Evolutionary conservation across 2,888 invertebrate genomes (phyloP).

Genomic region (Leucophenga maculata): DNA sequence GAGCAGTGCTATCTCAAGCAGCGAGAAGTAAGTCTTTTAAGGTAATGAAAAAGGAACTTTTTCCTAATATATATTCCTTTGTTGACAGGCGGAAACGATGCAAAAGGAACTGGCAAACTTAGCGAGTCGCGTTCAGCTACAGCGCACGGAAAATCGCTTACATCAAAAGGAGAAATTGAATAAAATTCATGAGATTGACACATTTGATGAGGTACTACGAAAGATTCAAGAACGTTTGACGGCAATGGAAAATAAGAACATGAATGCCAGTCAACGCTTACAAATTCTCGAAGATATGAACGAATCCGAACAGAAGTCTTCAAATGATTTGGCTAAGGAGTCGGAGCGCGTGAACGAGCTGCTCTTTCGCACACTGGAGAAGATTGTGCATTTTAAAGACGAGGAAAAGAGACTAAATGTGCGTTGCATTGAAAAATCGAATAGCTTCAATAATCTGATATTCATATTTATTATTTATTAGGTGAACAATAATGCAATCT

Average conservation of each 20-base stretch:
- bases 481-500: constrained; percentile 58
- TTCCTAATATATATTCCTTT: constrained; percentile 7
- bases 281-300: constrained; percentile 69
- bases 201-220: constrained; percentile 44
- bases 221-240: constrained; percentile 56
- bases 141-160: constrained; percentile 67
- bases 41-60: not conserved
- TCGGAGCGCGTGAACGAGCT: constrained; percentile 63
- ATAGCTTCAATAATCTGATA: no score
- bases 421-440: constrained; percentile 1
- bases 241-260: constrained; percentile 59
- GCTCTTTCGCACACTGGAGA: constrained; percentile 66
- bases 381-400: constrained; percentile 58
- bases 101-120: constrained; percentile 68
- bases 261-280: constrained; percentile 67
- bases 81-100: constrained; percentile 56
- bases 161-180: constrained; percentile 49
- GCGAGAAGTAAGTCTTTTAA: constrained; percentile 56
- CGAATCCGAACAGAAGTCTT: constrained; percentile 61
- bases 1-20: constrained; percentile 68
- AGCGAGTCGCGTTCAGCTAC: constrained; percentile 60
- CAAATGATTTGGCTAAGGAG: constrained; percentile 60
- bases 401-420: constrained; percentile 59
- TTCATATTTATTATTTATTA: constrained; percentile 31
- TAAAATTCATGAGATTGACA: constrained; percentile 51